Evolutionary conservation across 2,113 vertebrate species (phyloP).

Genomic region (Kryptolebias marmoratus): DNA sequence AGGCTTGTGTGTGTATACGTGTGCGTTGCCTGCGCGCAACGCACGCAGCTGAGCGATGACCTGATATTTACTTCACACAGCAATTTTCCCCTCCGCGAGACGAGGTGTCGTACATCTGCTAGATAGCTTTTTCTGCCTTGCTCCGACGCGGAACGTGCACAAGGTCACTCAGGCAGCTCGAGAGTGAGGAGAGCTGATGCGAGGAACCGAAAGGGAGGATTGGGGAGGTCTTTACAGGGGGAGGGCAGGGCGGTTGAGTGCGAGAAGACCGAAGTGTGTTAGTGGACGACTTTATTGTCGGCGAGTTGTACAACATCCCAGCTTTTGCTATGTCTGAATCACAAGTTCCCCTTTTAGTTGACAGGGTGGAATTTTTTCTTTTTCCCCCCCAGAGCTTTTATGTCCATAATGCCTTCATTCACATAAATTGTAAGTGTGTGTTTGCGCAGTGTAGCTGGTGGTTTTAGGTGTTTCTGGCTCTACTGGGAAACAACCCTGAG

Average conservation of each 20-base stretch:
- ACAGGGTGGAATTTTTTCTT: slow-evolving; percentile 12
- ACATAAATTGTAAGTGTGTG: slow-evolving; percentile 23
- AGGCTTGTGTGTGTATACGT: not conserved
- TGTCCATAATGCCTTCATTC: slow-evolving; percentile 39
- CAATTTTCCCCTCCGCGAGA: slow-evolving; percentile 66
- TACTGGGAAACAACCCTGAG: slow-evolving; percentile 25
- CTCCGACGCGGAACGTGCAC: slow-evolving; percentile 31
- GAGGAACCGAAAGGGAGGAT: slow-evolving; percentile 35
- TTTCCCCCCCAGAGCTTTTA: slow-evolving; percentile 6
- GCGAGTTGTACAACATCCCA: slow-evolving; percentile 19
- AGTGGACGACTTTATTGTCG: slow-evolving; percentile 27
- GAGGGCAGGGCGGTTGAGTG: slow-evolving; percentile 17
- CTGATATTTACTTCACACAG: slow-evolving; percentile 72
- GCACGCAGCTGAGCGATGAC: slow-evolving; percentile 51
- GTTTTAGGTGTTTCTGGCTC: slow-evolving; percentile 62
- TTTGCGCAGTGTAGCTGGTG: slow-evolving; percentile 54
- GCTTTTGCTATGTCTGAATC: slow-evolving; percentile 53
- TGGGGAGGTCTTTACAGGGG: slow-evolving; percentile 12
- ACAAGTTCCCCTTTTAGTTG: slow-evolving; percentile 45
- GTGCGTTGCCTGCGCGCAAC: not conserved
- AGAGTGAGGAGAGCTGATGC: slow-evolving; percentile 39
- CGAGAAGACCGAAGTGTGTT: slow-evolving; percentile 37
- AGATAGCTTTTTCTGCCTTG: slow-evolving; percentile 71
- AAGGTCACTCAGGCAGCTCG: slow-evolving; percentile 64
- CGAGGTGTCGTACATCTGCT: slow-evolving; percentile 78